Conservation (phyloP, 2,113 vertebrate genomes). For the Scolopax mira region DNA sequence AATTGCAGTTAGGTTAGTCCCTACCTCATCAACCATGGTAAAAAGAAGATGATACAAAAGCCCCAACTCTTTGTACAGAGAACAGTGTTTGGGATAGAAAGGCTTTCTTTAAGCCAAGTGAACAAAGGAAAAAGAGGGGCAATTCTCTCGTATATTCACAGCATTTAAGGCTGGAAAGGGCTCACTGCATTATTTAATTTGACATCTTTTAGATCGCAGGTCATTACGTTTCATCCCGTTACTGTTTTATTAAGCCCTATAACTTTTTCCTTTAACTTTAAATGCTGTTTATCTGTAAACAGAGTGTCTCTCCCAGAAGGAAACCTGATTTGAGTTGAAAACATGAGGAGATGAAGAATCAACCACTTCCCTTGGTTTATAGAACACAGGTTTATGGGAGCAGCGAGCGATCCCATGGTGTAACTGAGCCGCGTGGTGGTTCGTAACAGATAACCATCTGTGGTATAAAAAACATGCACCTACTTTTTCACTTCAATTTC, state of each 20-base stretch:
- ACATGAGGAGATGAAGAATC: background rate
- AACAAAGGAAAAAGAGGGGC: background rate
- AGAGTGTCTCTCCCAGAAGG: background rate
- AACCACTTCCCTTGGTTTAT: background rate
- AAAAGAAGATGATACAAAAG: background rate
- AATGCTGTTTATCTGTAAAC: background rate
- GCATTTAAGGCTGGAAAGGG: background rate
- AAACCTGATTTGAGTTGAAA: background rate
- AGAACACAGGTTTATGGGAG: background rate
- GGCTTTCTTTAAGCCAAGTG: background rate
- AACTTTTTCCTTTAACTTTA: background rate
- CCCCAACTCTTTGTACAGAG: background rate
- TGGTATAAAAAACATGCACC: background rate
- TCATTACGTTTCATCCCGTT: background rate
- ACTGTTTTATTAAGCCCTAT: background rate
- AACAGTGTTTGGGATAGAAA: background rate
- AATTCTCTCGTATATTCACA: background rate
- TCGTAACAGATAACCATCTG: background rate
- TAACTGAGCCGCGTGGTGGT: background rate
- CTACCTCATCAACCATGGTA: background rate
- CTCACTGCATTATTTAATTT: conserved; percentile 6
- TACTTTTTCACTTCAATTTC: background rate
- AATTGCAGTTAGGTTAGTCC: background rate
- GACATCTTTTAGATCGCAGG: background rate
- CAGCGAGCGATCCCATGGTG: background rate